Evolutionary conservation across 1,140 invertebrate species (phyloP).

Genomic region (Mycetomoellerius zeteki): DNA sequence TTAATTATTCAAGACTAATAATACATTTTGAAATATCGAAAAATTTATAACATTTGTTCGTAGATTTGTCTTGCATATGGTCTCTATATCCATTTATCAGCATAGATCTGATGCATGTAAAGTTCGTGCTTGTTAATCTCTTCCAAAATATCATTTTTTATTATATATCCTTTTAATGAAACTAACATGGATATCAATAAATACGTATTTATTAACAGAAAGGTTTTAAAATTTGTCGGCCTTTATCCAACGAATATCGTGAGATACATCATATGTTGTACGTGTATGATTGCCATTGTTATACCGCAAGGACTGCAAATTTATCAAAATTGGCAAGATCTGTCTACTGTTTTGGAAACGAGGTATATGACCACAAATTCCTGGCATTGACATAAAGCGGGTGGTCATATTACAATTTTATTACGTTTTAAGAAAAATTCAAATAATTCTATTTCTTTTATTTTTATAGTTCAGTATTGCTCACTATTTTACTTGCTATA

Average conservation of each 20-base stretch:
- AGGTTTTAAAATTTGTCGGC: conserved; percentile 75
- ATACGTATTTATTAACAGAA: conserved; percentile 72
- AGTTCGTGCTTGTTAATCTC: conserved; percentile 2
- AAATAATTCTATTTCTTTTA: conserved; percentile 17
- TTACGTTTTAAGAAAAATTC: not conserved
- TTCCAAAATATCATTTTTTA: conserved; percentile 11
- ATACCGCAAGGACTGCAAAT: conserved; percentile 74
- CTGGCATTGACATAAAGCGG: not conserved
- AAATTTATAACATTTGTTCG: conserved; percentile 24
- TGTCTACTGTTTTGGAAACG: conserved; percentile 74
- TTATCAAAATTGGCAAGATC: conserved; percentile 67
- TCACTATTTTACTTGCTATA: conserved; percentile 75
- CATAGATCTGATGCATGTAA: conserved; percentile 1
- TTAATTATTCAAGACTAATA: not conserved
- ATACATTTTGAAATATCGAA: conserved; percentile 4
- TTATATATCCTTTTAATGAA: not conserved
- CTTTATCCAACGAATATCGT: conserved; percentile 75
- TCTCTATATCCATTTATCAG: conserved; percentile 8
- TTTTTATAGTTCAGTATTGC: conserved; percentile 73
- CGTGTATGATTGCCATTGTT: conserved; percentile 73
- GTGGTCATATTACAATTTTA: conserved; percentile 10
- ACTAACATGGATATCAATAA: conserved; percentile 69
- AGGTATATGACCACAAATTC: conserved; percentile 61
- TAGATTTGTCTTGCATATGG: not conserved
- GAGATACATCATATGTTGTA: conserved; percentile 68